Evolutionary conservation across 2,113 vertebrate species (phyloP), one percentile per base, ranked within the genome.

Genomic region (Dasypus novemcinctus): DNA sequence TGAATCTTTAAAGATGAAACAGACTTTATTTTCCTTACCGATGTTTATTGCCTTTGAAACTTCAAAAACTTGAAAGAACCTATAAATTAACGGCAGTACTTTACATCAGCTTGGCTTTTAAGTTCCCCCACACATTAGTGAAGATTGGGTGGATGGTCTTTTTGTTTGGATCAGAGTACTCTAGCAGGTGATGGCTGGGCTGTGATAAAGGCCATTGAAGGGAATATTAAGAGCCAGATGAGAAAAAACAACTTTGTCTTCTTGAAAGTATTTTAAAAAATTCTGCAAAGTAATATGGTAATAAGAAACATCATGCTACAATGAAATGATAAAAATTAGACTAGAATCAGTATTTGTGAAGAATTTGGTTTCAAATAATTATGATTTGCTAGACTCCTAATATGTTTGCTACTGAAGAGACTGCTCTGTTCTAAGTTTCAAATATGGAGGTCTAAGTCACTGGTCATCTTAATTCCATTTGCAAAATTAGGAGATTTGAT

Each of bases 31-130:
- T 66, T 84, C 96, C 82, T 92, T 93, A 6, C 93, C 4, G 33
- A 29, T 54, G 43, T 74, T 8, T 4, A 3, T 89, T 92, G 36
- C 29, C 27, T 95, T 95, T 61, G 88, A 95, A 96, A 20, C 80
- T 75, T 18, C 21, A 94, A 91, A 83, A 20, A 4, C 41, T 90
- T 25, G 69, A 96, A 90, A 63, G 2, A 95, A 54, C 29, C 4
- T 88, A 43, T 93, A 72, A 95, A 46, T 57, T 87, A n/a, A 46
- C 71, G 18, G 1, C 63, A 88, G 41, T 81, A 91, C 80, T 95
- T 91, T 95, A 71, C 8, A 59, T 17, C 66, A 91, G 68, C 2
- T 63, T 75, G 79, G 61, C 2, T 92, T 54, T 83, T 95, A 25
- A 87, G 29, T 94, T 2, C 20, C 9, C 9, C 83, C 52, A 18